Base-by-base conservation (phyloP, 2,888 invertebrate species). In the Erebia aethiops region DNA sequence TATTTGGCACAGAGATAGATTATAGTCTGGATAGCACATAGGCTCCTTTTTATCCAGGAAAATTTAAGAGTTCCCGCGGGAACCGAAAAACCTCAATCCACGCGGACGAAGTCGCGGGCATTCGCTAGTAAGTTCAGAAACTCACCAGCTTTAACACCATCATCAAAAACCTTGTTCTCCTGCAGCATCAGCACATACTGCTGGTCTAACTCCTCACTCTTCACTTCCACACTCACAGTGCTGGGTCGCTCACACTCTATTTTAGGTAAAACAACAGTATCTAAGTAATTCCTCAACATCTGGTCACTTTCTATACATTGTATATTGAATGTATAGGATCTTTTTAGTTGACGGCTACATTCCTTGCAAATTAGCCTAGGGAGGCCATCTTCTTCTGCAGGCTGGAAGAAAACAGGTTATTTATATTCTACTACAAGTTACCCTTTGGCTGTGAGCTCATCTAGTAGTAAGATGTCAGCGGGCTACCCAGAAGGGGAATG, bases 361-460 rank as follows among this genome's bases (percentile, higher is more conserved):
- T 89, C 89, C 74, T 90, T 92, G 73, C 93, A 93, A 67, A 93
- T 91, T 64, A 83, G 75, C 16, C 84, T 83, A 1, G 93, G 93
- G 46, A 93, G 74, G 62, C 89, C 86, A 75, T 93, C 93, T 16
- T 84, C 86, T 80, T 79, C 74, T 26, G 71, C 75, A 11, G 87
- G 89, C 92, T 92, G 77, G 13, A 84, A 74, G 3, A n/a, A 26
- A 26, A 60, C 21, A 10, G 10, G 16, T 16, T 46, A 46, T 46
- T 46, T 13, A 35, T 46, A 46, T 13, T 2, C 46, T 26, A 26
- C 26, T 26, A 26, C 26, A 13, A 46, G 46, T 46, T 1, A 46
- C 11, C 2, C 1, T 13, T 46, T 13, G 11, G 2, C 46, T 0
- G 3, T 13, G 13, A 46, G 11, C 11, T 46, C 11, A 46, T 4